phyloP scores from a whole-genome alignment of 2,888 invertebrate genomes.

The Agrilus biguttatus region DNA sequence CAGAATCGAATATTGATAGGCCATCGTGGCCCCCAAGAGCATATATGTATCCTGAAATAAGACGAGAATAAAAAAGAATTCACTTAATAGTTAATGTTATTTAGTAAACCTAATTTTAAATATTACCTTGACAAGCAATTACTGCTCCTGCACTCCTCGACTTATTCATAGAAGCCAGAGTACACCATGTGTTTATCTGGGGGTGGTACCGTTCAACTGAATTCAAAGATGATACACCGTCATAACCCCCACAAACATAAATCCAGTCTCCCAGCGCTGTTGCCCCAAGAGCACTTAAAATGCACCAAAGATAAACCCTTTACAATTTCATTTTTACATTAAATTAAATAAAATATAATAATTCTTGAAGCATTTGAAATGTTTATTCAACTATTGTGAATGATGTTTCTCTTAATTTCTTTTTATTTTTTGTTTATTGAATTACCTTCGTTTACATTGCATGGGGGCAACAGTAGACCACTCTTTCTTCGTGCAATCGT shows the following conservation, averaged over 20 bases:
- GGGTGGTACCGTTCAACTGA: slow-evolving; percentile 74
- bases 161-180: slow-evolving; percentile 57
- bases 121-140: slow-evolving; percentile 28
- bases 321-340: not conserved
- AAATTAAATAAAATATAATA: too few relatives aligned
- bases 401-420: not conserved
- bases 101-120: not conserved
- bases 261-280: slow-evolving; percentile 64
- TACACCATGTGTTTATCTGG: slow-evolving; percentile 56
- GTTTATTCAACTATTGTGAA: not conserved
- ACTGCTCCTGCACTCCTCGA: slow-evolving; percentile 34
- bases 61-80: too few relatives aligned
- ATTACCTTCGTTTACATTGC: slow-evolving; percentile 64
- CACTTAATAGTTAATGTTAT: too few relatives aligned
- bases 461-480: slow-evolving; percentile 70
- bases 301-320: slow-evolving; percentile 8
- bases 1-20: slow-evolving; percentile 72
- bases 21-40: slow-evolving; percentile 83
- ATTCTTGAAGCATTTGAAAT: too few relatives aligned
- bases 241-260: slow-evolving; percentile 76
- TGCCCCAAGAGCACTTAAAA: slow-evolving; percentile 60
- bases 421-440: not conserved
- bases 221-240: slow-evolving; percentile 68
- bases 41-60: slow-evolving; percentile 54
- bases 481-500: slow-evolving; percentile 53